phyloP scores from a whole-genome alignment of 2,797 vertebrate genomes.

The Gastrophryne carolinensis region DNA sequence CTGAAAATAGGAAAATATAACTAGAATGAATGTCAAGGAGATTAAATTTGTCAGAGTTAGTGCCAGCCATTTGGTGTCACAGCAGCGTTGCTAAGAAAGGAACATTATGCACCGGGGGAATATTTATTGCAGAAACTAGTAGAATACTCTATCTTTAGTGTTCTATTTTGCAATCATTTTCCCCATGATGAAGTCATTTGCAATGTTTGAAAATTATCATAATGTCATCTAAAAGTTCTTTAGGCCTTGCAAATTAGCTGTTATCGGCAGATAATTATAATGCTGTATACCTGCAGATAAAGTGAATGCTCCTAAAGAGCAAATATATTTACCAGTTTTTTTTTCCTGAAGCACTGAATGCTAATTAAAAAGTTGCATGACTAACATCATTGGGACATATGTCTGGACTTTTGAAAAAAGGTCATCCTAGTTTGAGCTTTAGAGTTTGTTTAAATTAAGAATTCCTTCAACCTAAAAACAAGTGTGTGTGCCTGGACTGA shows the following conservation, averaged over 20 bases:
- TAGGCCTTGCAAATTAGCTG: constrained; percentile 18
- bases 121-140: constrained; percentile 42
- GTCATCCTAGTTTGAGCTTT: too few species aligned
- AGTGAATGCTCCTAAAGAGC: not conserved
- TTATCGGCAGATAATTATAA: constrained; percentile 20
- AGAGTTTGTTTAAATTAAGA: too few species aligned
- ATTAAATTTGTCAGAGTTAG: constrained; percentile 44
- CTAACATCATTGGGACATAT: not conserved
- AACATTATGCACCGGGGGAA: constrained; percentile 52
- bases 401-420: not conserved
- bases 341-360: not conserved
- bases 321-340: not conserved
- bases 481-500: too few species aligned
- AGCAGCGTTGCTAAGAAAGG: constrained; percentile 40
- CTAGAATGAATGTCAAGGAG: constrained; percentile 40
- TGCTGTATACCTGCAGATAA: constrained; percentile 11
- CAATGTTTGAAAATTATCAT: constrained; percentile 34
- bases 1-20: constrained; percentile 45
- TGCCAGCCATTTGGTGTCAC: constrained; percentile 45
- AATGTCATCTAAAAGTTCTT: constrained; percentile 18
- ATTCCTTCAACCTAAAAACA: too few species aligned
- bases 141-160: constrained; percentile 30
- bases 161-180: constrained; percentile 41
- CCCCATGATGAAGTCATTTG: constrained; percentile 36
- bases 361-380: not conserved